Evolutionary conservation across 2,113 vertebrate species (phyloP), one percentile per base, ranked within the genome.

Genomic region (Gopherus flavomarginatus): DNA sequence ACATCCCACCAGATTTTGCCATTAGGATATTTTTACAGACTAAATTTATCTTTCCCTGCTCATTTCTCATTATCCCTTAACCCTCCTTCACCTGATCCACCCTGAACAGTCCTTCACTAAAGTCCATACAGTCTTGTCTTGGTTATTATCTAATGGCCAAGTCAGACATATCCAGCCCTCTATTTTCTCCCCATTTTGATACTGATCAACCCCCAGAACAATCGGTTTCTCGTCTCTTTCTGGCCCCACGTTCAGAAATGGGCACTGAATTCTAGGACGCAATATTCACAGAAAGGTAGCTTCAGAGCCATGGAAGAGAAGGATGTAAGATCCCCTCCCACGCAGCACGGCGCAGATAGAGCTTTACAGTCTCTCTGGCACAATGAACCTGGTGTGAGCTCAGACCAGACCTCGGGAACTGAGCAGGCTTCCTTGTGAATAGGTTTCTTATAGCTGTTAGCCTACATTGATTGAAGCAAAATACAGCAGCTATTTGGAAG

Each of bases 301-400:
- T 21, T n/a, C 31, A n/a, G 35, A 69, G 62, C 35, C 62, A 19
- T 8, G 35, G 35, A n/a, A 69, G 62, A 69, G 31, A 17, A 31
- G 59, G 59, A 35, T 62, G 59, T 31, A 62, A 62, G 12, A 35
- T 31, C 53, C 8, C 53, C 57, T 62, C 6, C 12, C 12, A 62
- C 31, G 12, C n/a, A 21, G 65, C 31, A n/a, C 0, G 17, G 7
- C 1, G 13, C 65, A 38, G 19, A n/a, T n/a, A 9, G 65, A 19
- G 22, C 19, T 38, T 38, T n/a, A 4, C n/a, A 2, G 19, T 38
- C 65, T 72, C n/a, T 22, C 19, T 72, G n/a, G 9, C 8, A 9
- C 65, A 72, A 38, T 5, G 35, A 38, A 38, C 35, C 65, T 11
- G 19, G n/a, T 38, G 65, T 2, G 65, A 72, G 9, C 9, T 22